A percentile compares a stretch with the other conserved stretches of the same genome.
These are phyloP conservation scores for Pollenia angustigena DNA, from an alignment of 2,888 invertebrate species.

Conservation along the genomic window DNA sequence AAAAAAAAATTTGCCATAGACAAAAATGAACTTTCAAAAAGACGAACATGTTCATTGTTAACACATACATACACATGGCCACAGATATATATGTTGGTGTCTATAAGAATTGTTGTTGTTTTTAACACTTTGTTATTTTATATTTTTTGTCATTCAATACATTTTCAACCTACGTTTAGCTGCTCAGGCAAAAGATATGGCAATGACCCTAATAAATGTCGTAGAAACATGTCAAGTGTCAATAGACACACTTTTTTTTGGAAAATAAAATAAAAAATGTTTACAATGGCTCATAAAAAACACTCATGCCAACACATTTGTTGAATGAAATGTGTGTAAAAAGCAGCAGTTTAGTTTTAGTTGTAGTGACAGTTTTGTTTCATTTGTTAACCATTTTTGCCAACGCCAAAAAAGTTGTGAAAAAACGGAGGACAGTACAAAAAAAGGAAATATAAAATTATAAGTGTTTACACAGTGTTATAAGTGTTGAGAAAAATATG, in stretches of 20 bases:
- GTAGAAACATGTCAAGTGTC: slow-evolving; percentile 71
- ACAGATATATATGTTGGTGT: not conserved
- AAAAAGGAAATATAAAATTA: slow-evolving; percentile 8
- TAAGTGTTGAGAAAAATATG: slow-evolving; percentile 14
- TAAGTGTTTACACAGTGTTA: slow-evolving; percentile 19
- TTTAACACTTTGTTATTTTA: not conserved
- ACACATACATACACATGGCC: too few species aligned
- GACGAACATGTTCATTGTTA: too few species aligned
- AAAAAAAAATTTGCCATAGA: too few species aligned
- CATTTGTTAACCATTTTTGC: not conserved
- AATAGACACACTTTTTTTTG: slow-evolving; percentile 66
- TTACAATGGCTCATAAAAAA: slow-evolving; percentile 70
- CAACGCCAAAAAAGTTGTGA: slow-evolving; percentile 19
- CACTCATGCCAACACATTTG: slow-evolving; percentile 53
- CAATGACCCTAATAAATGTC: slow-evolving; percentile 73
- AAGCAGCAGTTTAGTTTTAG: not conserved
- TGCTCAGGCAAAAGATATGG: slow-evolving; percentile 58
- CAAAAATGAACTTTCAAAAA: too few species aligned
- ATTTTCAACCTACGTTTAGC: slow-evolving; percentile 22
- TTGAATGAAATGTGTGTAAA: slow-evolving; percentile 14
- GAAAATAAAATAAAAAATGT: slow-evolving; percentile 46
- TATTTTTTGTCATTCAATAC: slow-evolving; percentile 28
- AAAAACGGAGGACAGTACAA: not conserved
- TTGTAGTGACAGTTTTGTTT: not conserved
- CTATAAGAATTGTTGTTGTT: slow-evolving; percentile 22